A percentile compares a stretch with the other conserved stretches of the same genome.
Conservation (phyloP, 2,113 vertebrate genomes). For the Macrotus californicus region DNA sequence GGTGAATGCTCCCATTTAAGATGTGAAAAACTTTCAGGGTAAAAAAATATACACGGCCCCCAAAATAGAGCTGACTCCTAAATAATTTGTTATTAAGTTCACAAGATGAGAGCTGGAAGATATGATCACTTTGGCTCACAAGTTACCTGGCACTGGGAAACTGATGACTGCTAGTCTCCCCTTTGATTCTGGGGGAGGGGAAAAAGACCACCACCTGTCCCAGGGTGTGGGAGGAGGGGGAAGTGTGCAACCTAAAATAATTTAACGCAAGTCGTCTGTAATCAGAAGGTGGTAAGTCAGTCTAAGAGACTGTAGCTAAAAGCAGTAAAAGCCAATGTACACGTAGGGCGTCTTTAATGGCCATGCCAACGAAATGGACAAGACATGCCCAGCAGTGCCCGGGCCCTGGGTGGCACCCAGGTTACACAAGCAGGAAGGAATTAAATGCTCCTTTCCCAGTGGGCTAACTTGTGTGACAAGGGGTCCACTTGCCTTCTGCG, state of each 20-base stretch:
- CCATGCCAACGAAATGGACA: background rate
- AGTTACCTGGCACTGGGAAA: background rate
- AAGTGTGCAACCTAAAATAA: background rate
- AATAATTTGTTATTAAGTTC: background rate
- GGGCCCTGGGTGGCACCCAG: background rate
- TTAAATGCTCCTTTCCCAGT: background rate
- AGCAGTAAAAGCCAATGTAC: background rate
- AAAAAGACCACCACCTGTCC: background rate
- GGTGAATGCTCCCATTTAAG: background rate
- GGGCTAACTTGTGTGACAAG: fast-evolving
- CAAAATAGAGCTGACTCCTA: background rate
- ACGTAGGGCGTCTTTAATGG: background rate
- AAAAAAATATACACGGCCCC: background rate
- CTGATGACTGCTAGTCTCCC: background rate
- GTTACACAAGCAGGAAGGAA: background rate
- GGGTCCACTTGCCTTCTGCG: conserved; percentile 88
- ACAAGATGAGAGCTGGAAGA: background rate
- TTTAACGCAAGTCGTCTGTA: background rate
- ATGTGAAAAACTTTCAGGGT: background rate
- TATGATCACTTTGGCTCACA: background rate
- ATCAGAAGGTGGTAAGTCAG: background rate
- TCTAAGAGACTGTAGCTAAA: background rate
- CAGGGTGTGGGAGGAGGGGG: background rate
- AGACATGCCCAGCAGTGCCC: background rate
- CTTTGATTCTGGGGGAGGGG: background rate